Evolutionary conservation across 2,797 vertebrate genomes (phyloP), one percentile per base, ranked within the genome.

Genomic region (Erpetoichthys calabaricus): DNA sequence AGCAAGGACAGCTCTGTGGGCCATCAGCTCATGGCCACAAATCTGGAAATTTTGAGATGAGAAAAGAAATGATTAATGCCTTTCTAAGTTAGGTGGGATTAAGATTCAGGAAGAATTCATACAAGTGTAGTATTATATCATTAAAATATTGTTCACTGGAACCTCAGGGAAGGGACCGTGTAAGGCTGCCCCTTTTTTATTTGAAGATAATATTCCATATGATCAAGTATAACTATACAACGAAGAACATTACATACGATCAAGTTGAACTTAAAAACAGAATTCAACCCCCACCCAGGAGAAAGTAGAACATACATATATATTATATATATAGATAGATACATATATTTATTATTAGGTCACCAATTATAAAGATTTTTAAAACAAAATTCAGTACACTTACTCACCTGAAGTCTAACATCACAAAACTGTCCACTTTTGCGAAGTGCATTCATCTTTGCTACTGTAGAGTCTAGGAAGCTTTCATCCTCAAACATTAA

Each of bases 391-490:
- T 25, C 25, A 25, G 25, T 25, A 25, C 25, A 25, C 25, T 25
- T 47, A 65, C 62, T n/a, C 87, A 98, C 96, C 93, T 99, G 96
- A 62, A 99, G 89, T 76, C 92, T 89, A 62, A 98, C 94, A 5
- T 98, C 96, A 54, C 96, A 99, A 83, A 99, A 99, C 75, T 98
- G 96, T 51, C 96, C 96, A 3, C 92, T 99, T 81, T 99, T 98
- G 64, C 96, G 89, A 70, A 99, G 85, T 69, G 96, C 94, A 1
- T 99, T 99, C 85, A 99, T 89, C 81, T 98, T 99, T 76, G 94
- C 95, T 81, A 98, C 94, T 4, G 96, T 97, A 10, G 94, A 99
- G 68, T 97, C 95, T 44, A 97, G 88, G 76, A 99, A 97, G 78
- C 89, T 96, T 75, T 97, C 92, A 60, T 99, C 96, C 77, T 99